A percentile compares a stretch with the other conserved stretches of the same genome.
phyloP scores from a whole-genome alignment of 2,888 invertebrate species.

The Rosalia funebris region DNA sequence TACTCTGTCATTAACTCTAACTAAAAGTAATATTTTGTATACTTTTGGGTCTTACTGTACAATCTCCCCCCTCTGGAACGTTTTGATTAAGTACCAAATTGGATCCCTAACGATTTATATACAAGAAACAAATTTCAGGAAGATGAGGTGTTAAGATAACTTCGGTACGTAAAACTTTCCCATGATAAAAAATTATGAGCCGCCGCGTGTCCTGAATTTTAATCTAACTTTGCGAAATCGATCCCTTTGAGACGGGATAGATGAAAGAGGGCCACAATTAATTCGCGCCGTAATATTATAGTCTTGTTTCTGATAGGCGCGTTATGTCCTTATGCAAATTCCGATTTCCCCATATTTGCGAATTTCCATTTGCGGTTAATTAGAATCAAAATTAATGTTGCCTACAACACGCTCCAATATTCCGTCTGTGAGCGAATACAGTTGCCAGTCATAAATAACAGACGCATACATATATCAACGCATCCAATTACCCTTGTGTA shows the following conservation, averaged over 20 bases:
- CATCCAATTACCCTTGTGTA: too few species aligned
- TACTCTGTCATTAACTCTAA: too few species aligned
- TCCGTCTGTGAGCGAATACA: not conserved
- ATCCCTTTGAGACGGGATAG: not conserved
- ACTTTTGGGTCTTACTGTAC: too few species aligned
- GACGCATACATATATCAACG: too few species aligned
- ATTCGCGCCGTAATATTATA: slow-evolving; percentile 1
- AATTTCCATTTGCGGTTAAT: slow-evolving; percentile 12
- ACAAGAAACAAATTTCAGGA: too few species aligned
- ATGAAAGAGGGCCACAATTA: slow-evolving; percentile 5
- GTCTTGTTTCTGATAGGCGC: not conserved
- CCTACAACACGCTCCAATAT: not conserved
- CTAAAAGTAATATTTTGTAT: too few species aligned
- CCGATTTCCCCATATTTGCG: not conserved
- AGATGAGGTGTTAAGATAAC: too few species aligned
- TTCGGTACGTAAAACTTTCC: too few species aligned
- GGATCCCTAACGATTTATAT: too few species aligned
- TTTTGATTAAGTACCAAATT: too few species aligned
- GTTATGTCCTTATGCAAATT: slow-evolving; percentile 8
- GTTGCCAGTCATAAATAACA: too few species aligned
- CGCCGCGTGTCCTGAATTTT: not conserved
- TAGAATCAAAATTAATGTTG: slow-evolving; percentile 2
- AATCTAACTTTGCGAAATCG: not conserved
- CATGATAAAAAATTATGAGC: not conserved
- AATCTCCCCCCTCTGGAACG: too few species aligned